Evolutionary conservation across 2,113 vertebrate genomes (phyloP).

Genomic region (Panthera uncia): DNA sequence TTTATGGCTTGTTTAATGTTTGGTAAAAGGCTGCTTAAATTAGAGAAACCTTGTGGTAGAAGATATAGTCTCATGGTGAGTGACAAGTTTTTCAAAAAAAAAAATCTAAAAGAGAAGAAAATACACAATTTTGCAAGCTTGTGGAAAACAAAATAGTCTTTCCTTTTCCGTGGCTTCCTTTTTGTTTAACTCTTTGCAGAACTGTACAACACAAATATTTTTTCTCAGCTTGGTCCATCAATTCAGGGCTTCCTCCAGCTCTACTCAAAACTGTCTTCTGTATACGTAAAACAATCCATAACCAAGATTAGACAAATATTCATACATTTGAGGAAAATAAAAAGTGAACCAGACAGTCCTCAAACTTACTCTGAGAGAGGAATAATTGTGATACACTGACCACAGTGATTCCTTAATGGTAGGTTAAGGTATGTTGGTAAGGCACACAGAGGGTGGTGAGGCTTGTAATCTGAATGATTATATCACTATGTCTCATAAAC

Average conservation of each 20-base stretch:
- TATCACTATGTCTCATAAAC: neutral
- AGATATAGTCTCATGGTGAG: slow-evolving; percentile 32
- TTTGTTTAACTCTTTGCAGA: slow-evolving; percentile 27
- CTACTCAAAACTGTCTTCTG: neutral
- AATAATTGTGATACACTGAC: neutral
- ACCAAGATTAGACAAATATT: neutral
- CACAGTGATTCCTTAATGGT: neutral
- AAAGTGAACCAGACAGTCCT: neutral
- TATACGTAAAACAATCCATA: neutral
- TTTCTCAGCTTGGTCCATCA: neutral
- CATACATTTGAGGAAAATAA: neutral
- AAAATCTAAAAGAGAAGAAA: slow-evolving; percentile 31
- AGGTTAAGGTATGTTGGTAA: neutral
- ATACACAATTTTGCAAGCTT: slow-evolving; percentile 29
- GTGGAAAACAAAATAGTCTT: slow-evolving; percentile 22
- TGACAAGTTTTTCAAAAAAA: neutral
- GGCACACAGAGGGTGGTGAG: fast-evolving
- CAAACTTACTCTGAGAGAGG: neutral
- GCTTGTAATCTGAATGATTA: neutral
- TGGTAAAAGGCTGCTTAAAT: slow-evolving; percentile 66
- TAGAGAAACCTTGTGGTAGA: slow-evolving; percentile 25
- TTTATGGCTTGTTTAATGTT: slow-evolving; percentile 75
- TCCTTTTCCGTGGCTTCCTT: neutral
- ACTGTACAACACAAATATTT: neutral
- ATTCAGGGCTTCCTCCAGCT: neutral